Evolutionary conservation across 2,888 invertebrate genomes (phyloP).

Genomic region (Euclidia mi): DNA sequence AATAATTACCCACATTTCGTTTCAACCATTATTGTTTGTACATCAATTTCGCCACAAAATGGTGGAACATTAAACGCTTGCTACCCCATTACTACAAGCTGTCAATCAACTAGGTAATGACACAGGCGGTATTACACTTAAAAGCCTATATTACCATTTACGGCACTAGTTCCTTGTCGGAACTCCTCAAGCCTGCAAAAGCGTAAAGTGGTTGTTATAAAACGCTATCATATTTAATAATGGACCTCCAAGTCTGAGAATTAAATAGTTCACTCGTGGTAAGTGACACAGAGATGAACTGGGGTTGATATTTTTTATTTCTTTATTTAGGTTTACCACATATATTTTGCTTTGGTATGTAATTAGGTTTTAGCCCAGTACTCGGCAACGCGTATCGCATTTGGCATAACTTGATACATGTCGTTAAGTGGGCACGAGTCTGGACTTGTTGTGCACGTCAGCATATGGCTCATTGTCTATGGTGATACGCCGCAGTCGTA

Average conservation of each 20-base stretch:
- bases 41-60: too few species aligned
- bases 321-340: too few species aligned
- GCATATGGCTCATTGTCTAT: too few species aligned
- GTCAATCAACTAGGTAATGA: slow-evolving; percentile 54
- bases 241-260: slow-evolving; percentile 20
- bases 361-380: too few species aligned
- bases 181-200: slow-evolving; percentile 35
- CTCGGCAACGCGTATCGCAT: too few species aligned
- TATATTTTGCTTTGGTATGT: too few species aligned
- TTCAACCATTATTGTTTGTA: too few species aligned
- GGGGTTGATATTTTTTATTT: slow-evolving; percentile 9
- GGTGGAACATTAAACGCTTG: not conserved
- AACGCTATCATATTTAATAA: slow-evolving; percentile 55
- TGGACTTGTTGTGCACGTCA: too few species aligned
- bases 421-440: too few species aligned
- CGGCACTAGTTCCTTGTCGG: slow-evolving; percentile 21
- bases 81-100: slow-evolving; percentile 27
- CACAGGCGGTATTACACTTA: slow-evolving; percentile 19
- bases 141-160: slow-evolving; percentile 35
- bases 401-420: too few species aligned
- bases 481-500: too few species aligned
- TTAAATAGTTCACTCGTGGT: slow-evolving; percentile 37
- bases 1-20: too few species aligned
- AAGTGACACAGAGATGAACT: slow-evolving; percentile 22
- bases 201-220: slow-evolving; percentile 46